Evolutionary conservation across 1,140 invertebrate species (phyloP).

Genomic region (Pomacea maculata): DNA sequence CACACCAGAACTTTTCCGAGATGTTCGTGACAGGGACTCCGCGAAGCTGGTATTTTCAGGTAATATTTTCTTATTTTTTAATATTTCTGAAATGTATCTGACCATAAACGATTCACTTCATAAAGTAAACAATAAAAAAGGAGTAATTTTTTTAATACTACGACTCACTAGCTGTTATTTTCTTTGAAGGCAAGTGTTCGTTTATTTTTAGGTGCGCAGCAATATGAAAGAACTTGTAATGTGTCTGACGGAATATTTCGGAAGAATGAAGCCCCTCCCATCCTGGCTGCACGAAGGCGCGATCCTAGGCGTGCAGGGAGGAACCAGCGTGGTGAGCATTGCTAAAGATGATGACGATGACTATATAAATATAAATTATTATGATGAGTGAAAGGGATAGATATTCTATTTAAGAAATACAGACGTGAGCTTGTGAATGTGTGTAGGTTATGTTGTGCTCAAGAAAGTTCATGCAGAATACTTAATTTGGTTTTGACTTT

Average conservation of each 20-base stretch:
- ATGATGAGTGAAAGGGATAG: no score
- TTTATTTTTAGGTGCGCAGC: background rate
- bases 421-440: no score
- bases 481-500: no score
- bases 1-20: constrained; percentile 45
- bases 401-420: no score
- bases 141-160: background rate
- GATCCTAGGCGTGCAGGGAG: constrained; percentile 63
- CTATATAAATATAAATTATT: no score
- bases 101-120: background rate
- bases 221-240: constrained; percentile 43
- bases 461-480: no score
- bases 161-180: background rate
- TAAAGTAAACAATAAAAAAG: background rate
- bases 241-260: constrained; percentile 37
- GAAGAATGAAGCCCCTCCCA: constrained; percentile 53
- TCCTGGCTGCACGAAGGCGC: constrained; percentile 63
- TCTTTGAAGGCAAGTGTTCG: background rate
- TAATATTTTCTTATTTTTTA: background rate
- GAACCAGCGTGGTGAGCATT: constrained; percentile 38
- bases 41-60: constrained; percentile 20
- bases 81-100: background rate
- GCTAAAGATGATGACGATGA: no score
- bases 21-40: constrained; percentile 46
- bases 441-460: no score